Base-by-base conservation (phyloP, 2,113 vertebrate genomes). In the Boleophthalmus pectinirostris region DNA sequence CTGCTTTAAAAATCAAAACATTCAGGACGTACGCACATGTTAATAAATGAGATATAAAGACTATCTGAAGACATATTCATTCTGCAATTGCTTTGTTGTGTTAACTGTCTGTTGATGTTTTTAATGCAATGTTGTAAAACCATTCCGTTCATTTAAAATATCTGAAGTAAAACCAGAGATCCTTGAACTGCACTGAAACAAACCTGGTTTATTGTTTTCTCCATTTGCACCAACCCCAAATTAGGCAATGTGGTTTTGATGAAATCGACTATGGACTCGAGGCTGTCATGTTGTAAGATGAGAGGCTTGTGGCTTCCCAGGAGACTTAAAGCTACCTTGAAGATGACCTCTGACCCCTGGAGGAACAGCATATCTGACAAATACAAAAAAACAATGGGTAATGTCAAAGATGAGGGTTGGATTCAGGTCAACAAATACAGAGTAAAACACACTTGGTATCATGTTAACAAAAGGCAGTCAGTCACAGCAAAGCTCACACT, bases 231-330 rank as follows among this genome's bases (percentile, higher is more conserved):
- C 85, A 98, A 91, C 64, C 97, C 95, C 79, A 98, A 81, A 87
- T 97, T 98, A 79, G 97, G 96, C 0, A 98, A 93, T 15, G 94
- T 96, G 82, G 88, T 96, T 91, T 98, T 98, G 86, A 98, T 96
- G 85, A 98, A 97, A 87, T 98, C 97, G 80, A 98, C 95, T 66
- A 98, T 97, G 57, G 95, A 95, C 92, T 98, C 97, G 79, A 98
- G 92, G 88, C 93, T 96, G 73, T 98, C 96, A 6, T 97, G 96
- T 72, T 97, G 96, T 77, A 98, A 93, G 88, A 98, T 97, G 88
- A 98, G 93, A 68, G 96, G 95, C 75, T 98, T 97, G 81, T 98
- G 97, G 85, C 96, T 97, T 75, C 97, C 95, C 86, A 98, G 88
- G 21, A 98, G 93, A 79, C 96, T 97, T 84, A 98, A 82, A 47